phyloP scores from a whole-genome alignment of 2,797 vertebrate species.

The Sebastes minor region DNA sequence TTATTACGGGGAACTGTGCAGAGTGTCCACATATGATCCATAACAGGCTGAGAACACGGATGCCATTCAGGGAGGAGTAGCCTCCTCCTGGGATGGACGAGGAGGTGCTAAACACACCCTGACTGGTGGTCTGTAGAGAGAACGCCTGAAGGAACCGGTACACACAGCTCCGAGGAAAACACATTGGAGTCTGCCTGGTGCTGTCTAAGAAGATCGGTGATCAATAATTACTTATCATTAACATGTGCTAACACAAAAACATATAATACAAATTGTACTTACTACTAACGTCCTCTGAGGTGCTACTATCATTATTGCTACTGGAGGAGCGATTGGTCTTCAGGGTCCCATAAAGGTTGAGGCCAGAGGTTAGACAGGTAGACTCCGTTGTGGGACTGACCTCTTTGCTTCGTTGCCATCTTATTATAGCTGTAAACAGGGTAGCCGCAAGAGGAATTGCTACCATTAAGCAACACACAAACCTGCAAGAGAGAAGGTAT shows the following conservation, averaged over 20 bases:
- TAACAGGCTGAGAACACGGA: conserved; percentile 86
- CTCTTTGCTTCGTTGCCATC: conserved; percentile 54
- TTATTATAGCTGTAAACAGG: conserved; percentile 59
- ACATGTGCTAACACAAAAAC: background rate
- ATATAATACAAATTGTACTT: background rate
- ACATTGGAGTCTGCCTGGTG: background rate
- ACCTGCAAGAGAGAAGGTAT: conserved; percentile 60
- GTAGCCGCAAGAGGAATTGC: conserved; percentile 76
- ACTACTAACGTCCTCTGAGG: conserved; percentile 43
- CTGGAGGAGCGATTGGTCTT: conserved; percentile 54
- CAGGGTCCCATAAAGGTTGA: conserved; percentile 73
- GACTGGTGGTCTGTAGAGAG: conserved; percentile 81
- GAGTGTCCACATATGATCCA: conserved; percentile 90
- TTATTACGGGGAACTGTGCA: conserved; percentile 55
- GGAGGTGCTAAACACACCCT: conserved; percentile 63
- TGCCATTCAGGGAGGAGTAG: conserved; percentile 83
- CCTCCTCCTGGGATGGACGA: conserved; percentile 29
- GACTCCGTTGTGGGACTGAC: conserved; percentile 50
- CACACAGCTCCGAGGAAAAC: conserved; percentile 52
- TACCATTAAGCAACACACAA: conserved; percentile 77
- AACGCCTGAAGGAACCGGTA: conserved; percentile 72
- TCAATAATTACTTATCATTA: background rate
- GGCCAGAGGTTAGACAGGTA: conserved; percentile 38
- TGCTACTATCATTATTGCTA: background rate
- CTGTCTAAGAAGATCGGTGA: conserved; percentile 30